A percentile compares a stretch with the other conserved stretches of the same genome.
Evolutionary conservation across 2,113 vertebrate genomes (phyloP).

Genomic region (Monopterus albus): DNA sequence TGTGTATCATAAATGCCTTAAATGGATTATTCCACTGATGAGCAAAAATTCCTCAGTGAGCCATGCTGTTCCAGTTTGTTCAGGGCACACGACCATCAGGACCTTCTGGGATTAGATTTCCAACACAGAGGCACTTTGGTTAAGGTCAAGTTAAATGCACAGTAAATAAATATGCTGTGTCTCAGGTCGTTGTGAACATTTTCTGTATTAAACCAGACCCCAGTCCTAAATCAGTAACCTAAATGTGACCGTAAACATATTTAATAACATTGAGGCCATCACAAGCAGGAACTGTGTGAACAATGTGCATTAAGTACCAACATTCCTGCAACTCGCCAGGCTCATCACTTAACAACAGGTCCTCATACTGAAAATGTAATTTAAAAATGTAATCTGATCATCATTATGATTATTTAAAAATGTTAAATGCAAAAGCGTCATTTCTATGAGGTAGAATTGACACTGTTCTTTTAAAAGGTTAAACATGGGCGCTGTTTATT

Average conservation of each 20-base stretch:
- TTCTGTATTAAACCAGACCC: too few relatives aligned
- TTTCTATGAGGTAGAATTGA: constrained; percentile 20
- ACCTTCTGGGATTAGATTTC: constrained; percentile 26
- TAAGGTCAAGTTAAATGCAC: too few relatives aligned
- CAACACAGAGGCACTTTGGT: neutral
- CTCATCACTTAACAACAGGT: neutral
- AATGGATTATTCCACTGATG: too few relatives aligned
- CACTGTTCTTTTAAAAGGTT: constrained; percentile 40
- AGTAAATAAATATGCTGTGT: neutral
- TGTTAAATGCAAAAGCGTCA: constrained; percentile 1
- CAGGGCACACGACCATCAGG: constrained; percentile 14
- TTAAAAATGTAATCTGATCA: constrained; percentile 13
- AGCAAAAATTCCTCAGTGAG: too few relatives aligned
- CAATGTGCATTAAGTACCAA: neutral
- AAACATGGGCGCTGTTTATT: constrained; percentile 46
- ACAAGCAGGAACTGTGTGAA: too few relatives aligned
- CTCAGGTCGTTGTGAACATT: neutral
- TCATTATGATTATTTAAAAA: too few relatives aligned
- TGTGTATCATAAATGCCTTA: too few relatives aligned
- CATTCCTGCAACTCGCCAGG: neutral
- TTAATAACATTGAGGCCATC: neutral
- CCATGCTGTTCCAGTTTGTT: too few relatives aligned
- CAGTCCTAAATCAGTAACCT: too few relatives aligned
- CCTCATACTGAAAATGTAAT: too few relatives aligned
- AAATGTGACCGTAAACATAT: neutral